Evolutionary conservation across 2,113 vertebrate species (phyloP).

Genomic region (Phocoena sinus): DNA sequence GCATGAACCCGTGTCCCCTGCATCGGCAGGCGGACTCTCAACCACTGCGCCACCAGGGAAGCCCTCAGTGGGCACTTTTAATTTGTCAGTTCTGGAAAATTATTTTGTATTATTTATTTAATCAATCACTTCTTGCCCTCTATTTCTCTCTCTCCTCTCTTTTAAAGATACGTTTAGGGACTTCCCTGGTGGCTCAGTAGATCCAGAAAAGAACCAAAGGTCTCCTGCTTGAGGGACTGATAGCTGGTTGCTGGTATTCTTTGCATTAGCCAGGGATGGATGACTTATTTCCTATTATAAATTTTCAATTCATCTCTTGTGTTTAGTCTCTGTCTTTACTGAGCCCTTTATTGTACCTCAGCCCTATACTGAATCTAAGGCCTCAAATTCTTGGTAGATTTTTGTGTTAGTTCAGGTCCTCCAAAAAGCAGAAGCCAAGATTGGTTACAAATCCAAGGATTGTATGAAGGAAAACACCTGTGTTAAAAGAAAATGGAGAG

Average conservation of each 20-base stretch:
- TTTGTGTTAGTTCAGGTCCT: neutral
- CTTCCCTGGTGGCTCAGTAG: too few relatives aligned
- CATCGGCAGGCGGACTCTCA: too few relatives aligned
- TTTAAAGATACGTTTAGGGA: neutral
- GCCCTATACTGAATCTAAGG: neutral
- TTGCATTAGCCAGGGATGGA: neutral
- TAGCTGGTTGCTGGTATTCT: constrained; percentile 58
- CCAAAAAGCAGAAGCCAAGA: neutral
- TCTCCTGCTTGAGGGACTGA: neutral
- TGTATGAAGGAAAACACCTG: neutral
- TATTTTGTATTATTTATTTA: neutral
- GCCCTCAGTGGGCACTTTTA: neutral
- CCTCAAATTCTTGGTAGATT: neutral
- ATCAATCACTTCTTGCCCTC: neutral
- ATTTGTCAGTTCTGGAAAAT: neutral
- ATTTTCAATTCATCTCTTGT: neutral
- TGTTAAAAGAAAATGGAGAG: neutral
- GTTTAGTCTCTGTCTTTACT: neutral
- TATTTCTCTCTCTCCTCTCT: neutral
- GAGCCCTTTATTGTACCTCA: neutral
- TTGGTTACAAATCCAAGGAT: neutral
- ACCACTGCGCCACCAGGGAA: too few relatives aligned
- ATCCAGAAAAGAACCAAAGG: neutral
- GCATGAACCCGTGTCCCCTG: too few relatives aligned
- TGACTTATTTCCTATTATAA: neutral